Evolutionary conservation across 2,888 invertebrate species (phyloP), one percentile per base, ranked within the genome.

Genomic region (Sylvicola cinctus): DNA sequence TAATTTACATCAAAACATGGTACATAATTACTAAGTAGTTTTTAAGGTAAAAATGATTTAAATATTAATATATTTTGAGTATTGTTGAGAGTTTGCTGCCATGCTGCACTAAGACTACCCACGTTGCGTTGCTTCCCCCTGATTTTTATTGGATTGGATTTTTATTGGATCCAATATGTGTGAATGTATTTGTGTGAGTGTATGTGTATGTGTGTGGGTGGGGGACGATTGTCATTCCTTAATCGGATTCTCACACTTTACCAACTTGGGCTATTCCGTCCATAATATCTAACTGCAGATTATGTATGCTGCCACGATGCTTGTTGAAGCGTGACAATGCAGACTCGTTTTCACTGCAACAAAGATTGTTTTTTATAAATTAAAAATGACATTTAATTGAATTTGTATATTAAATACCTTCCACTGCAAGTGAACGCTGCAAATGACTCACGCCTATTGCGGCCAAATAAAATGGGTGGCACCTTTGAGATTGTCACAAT

Each of bases 401-500:
- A 11, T 25, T 25, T 7, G 25, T 8, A 60, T 52, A 40, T 62
- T 61, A 28, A 62, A 62, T 34, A 63, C 47, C 63, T 62, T 43
- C 58, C 51, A 36, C 57, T 44, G 7, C 49, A 62, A 2, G 80
- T 75, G 49, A 75, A 78, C 2, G 78, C 78, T 3, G 83, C 79
- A 34, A 84, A 75, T 12, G 80, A 81, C 54, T 84, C 83, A 11
- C 84, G 68, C 1, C 84, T 69, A 36, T 70, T 74, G 12, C 80
- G 68, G 0, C 80, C 80, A 45, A 83, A 83, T 3, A 81, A 54
- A 2, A 75, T 67, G 31, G 73, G 65, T 3, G 83, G 83, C 33
- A 83, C 77, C 54, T 74, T 73, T 1, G 80, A 83, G 47, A 84
- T 84, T 42, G 83, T 84, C 14, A 84, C 83, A 30, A 84, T 81